phyloP scores from a whole-genome alignment of 2,797 vertebrate species.

The Siniperca scherzeri region DNA sequence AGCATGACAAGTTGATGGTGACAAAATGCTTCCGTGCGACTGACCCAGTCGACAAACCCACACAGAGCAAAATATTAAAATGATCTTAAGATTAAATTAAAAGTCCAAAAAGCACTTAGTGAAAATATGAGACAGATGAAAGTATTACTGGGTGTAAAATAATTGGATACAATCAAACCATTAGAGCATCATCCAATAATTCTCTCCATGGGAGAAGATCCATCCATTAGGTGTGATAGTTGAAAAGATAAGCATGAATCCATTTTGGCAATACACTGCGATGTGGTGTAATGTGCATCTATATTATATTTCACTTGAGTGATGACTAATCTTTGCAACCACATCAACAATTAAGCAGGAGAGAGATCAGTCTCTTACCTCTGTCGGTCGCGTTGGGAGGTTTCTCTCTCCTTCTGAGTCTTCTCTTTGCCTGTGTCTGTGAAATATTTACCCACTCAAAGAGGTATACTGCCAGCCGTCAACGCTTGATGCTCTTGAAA shows the following conservation, averaged over 20 bases:
- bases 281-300: constrained; percentile 16
- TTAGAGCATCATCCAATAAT: constrained; percentile 32
- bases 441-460: constrained; percentile 82
- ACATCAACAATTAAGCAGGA: constrained; percentile 51
- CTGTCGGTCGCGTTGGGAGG: constrained; percentile 64
- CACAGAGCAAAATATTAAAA: constrained; percentile 1
- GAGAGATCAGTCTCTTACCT: constrained; percentile 76
- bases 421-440: constrained; percentile 63
- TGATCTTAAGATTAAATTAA: constrained; percentile 15
- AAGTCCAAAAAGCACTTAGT: neutral
- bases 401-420: constrained; percentile 67
- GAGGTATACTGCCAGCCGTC: constrained; percentile 71
- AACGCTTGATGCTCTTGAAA: constrained; percentile 76
- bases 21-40: constrained; percentile 58
- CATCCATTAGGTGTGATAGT: constrained; percentile 28
- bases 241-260: constrained; percentile 42
- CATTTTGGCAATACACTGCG: constrained; percentile 5
- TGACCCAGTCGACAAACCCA: constrained; percentile 25
- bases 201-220: constrained; percentile 9
- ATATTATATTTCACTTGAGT: constrained; percentile 27
- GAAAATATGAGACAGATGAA: constrained; percentile 13
- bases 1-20: constrained; percentile 66
- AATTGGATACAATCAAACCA: constrained; percentile 44
- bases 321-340: constrained; percentile 35
- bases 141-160: constrained; percentile 19